Percentiles rank a stretch among this genome's conserved stretches.
phyloP scores from a whole-genome alignment of 2,113 vertebrate species.

The Phalacrocorax pelagicus region DNA sequence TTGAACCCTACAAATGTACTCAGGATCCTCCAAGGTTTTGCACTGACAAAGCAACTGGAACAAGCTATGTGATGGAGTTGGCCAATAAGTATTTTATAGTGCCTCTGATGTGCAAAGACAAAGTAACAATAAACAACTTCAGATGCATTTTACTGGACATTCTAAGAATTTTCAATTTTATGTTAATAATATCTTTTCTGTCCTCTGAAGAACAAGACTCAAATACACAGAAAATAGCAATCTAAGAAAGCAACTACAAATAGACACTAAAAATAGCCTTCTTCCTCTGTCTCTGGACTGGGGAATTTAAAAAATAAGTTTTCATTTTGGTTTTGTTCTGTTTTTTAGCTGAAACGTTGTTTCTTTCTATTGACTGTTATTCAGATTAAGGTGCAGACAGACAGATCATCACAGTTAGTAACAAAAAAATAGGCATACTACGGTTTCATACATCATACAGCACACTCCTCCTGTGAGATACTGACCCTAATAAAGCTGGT shows the following conservation, averaged over 20 bases:
- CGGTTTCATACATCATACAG: neutral
- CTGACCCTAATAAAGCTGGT: neutral
- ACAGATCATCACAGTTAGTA: neutral
- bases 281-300: neutral
- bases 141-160: neutral
- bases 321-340: neutral
- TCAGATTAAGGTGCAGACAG: neutral
- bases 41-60: neutral
- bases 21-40: neutral
- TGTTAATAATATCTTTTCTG: neutral
- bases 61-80: neutral
- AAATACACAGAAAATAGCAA: neutral
- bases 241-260: neutral
- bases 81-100: neutral
- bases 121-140: neutral
- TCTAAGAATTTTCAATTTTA: neutral
- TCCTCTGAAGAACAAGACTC: neutral
- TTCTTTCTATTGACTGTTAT: neutral
- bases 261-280: neutral
- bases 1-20: neutral
- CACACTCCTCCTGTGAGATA: accelerated
- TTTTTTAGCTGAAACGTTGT: neutral
- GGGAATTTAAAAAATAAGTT: neutral
- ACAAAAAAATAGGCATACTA: neutral
- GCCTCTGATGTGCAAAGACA: neutral